Evolutionary conservation across 2,888 invertebrate species (phyloP).

Genomic region (Oxystoma pomonae): DNA sequence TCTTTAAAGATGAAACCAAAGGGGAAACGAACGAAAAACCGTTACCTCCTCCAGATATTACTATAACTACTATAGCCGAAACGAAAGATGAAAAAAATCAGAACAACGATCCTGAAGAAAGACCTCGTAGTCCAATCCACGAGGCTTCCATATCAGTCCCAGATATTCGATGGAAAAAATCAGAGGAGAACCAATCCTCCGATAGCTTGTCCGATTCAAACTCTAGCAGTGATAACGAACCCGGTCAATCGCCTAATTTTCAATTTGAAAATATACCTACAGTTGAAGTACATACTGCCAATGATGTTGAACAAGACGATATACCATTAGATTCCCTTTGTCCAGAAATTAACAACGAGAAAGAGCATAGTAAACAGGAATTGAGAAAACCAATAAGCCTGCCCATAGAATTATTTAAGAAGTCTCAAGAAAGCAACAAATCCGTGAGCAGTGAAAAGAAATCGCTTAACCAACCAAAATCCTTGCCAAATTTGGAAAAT

Average conservation of each 20-base stretch:
- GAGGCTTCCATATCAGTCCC: slow-evolving; percentile 65
- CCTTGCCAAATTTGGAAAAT: slow-evolving; percentile 39
- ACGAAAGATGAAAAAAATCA: slow-evolving; percentile 27
- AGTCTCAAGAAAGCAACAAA: slow-evolving; percentile 31
- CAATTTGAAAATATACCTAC: slow-evolving; percentile 32
- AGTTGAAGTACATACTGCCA: slow-evolving; percentile 41
- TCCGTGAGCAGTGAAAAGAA: slow-evolving; percentile 45
- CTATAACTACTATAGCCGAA: slow-evolving; percentile 19
- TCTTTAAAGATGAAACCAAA: slow-evolving; percentile 4
- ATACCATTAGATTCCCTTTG: slow-evolving; percentile 40
- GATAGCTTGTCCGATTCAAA: slow-evolving; percentile 57
- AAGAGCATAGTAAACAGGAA: not conserved
- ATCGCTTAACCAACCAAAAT: slow-evolving; percentile 45
- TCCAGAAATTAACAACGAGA: slow-evolving; percentile 8
- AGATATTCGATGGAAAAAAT: slow-evolving; percentile 54
- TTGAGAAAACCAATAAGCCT: not conserved
- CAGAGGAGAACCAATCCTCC: slow-evolving; percentile 47
- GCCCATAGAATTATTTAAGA: not conserved
- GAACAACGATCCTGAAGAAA: slow-evolving; percentile 47
- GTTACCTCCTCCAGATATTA: slow-evolving; percentile 24
- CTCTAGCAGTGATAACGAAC: slow-evolving; percentile 32
- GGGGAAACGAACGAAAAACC: slow-evolving; percentile 2
- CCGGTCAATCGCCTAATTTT: slow-evolving; percentile 30
- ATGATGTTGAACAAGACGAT: slow-evolving; percentile 44
- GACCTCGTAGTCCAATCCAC: slow-evolving; percentile 59